Base-by-base conservation (phyloP, 2,797 vertebrate genomes). In the Acanthurus leucopareius region DNA sequence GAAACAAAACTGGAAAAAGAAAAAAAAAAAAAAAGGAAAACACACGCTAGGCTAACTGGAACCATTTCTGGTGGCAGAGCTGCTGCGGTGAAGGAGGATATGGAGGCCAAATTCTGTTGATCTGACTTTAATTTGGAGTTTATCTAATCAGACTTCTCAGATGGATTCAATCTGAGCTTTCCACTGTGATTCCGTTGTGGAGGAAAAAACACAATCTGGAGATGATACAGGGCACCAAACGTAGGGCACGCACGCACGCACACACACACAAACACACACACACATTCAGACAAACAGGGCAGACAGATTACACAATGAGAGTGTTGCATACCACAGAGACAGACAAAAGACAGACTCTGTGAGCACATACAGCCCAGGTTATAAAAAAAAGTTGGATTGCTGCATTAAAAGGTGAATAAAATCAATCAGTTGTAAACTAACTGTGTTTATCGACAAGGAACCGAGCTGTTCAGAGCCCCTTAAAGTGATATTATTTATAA, bases 71-170 rank as follows among this genome's bases (percentile, higher is more conserved):
- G 83, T 78, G 89, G 83, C 70, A 35, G 76, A 59, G 80, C 82
- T 78, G 82, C 88, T 87, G 91, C 10, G 73, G 87, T 69, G 68
- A 51, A 28, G 77, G 85, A 91, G 86, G 90, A 92, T 80, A 84
- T 71, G 64, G 79, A 82, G 79, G 65, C 88, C 85, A 88, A 88
- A 87, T 79, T 79, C 82, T 85, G 75, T 68, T 82, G 86, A 92
- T 94, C 90, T 93, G 92, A 94, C 88, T 93, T 93, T 89, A 86
- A 94, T 94, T 92, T 86, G 80, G 89, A 91, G 89, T 90, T 92
- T 92, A 94, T 92, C 91, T 93, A 91, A 94, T 95, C 90, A 93
- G 14, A 86, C 0, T 68, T 17, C 22, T 92, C 90, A 91, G 85
- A 94, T 94, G 93, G 91, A 91, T 92, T 79, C 85, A 92, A 95